Evolutionary conservation across 2,113 vertebrate species (phyloP), one percentile per base, ranked within the genome.

Genomic region (Alethe diademata): DNA sequence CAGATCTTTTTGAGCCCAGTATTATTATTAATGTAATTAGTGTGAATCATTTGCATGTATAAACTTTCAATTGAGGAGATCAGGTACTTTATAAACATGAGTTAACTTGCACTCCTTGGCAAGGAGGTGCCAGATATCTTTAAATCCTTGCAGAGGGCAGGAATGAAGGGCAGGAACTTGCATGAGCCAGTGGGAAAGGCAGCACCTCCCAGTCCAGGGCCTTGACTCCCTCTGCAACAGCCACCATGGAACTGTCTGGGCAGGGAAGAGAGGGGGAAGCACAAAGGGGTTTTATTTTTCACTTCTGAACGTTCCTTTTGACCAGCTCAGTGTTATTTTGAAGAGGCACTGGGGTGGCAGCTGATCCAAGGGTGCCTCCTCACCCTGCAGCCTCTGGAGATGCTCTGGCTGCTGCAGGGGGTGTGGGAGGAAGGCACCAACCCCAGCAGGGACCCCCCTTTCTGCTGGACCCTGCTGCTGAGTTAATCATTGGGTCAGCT

Each of bases 1-100:
- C 14, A 3, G 88, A 94, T 88, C 82, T 79, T 90, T 86, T 50
- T 3, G 60, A 96, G 93, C 65, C 90, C 16, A 14, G 72, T 43
- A 92, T 96, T 92, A 88, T 93, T 95, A 94, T 95, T 95, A 86
- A 95, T 95, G 82, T 86, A 92, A 96, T 96, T 96, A 95, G 90
- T 26, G 61, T 35, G 82, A 92, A 74, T 93, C 85, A 75, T 96
- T 96, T 94, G 92, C 79, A 84, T 88, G 88, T 92, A 80, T 75
- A 96, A 95, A 96, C 86, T 96, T 95, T 45, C 82, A 54, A 7
- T 88, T 33, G 92, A 81, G 88, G 92, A 66, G 85, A 88, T 74
- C 85, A 23, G 92, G 75, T 88, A 61, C 95, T 95, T 97, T 60
- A 51, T 87, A 95, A 96, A 93, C 94, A 88, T 0, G 15, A 36